Base-by-base conservation (phyloP, 2,113 vertebrate genomes). In the Cisticola juncidis region DNA sequence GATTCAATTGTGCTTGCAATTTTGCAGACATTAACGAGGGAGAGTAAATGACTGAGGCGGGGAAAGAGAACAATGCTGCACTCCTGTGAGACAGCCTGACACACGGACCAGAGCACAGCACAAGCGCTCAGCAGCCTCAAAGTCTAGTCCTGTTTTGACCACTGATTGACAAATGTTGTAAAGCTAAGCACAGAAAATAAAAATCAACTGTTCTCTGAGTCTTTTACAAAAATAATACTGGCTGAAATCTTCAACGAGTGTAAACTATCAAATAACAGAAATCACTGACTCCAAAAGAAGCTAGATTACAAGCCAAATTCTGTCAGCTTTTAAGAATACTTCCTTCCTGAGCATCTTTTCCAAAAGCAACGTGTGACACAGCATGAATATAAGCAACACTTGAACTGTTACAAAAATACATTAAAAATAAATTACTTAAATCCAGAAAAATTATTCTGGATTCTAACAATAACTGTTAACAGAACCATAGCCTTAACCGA, bases 21-120 rank as follows among this genome's bases (percentile, higher is more conserved):
- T 90, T 77, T 94, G 88, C 90, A 95, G 94, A 60, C 69, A 88
- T 86, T 94, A 90, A 88, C 26, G 28, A 70, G 36, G 42, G 50
- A 94, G 50, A 62, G 50, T 72, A 87, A 89, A 91, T 48, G 66
- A 76, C 45, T 65, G 81, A 93, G 90, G 81, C 3, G 5, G 71
- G 78, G 42, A 54, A 88, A 80, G 81, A 65, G 45, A 94, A 72
- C 33, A 74, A 25, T 12, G 19, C 53, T 53, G 70, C 58, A 10
- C 78, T 91, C 60, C 74, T 64, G 71, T 1, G 24, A 85, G 71
- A 64, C 78, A 76, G 87, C 28, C 29, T 36, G 82, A 62, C 29
- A 60, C 72, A 45, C 0, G 0, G 65, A 56, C 72, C 12, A 44
- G n/a, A 76, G 64, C 29, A 23, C 1, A 70, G 68, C 74, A 54